Evolutionary conservation across 2,113 vertebrate genomes (phyloP), one percentile per base, ranked within the genome.

Genomic region (Polypterus senegalus): DNA sequence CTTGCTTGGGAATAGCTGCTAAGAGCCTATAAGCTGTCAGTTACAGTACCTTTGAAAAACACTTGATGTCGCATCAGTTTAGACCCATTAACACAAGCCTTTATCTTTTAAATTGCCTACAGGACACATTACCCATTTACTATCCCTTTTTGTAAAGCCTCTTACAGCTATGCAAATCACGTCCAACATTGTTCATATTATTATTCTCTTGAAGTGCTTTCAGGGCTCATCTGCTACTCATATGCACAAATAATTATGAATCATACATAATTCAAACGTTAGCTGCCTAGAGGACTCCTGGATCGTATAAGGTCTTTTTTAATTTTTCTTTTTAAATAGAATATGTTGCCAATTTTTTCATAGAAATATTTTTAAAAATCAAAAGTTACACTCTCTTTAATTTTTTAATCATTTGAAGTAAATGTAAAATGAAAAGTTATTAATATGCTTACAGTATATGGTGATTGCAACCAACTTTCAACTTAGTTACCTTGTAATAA

Each of bases 161-260:
- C 56, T 57, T 45, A 43, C 8, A 45, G 56, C 56, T 8, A 58
- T 58, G 56, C 56, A 58, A 58, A 58, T 58, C 56, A 58, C 27
- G 43, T 58, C 56, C 56, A 46, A 45, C 11, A n/a, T 45, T 45
- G 46, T 58, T 9, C 56, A 58, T 58, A 58, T 58, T 45, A 58
- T 58, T 44, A 58, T 7, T 58, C 56, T 58, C 56, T 45, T 58
- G 1, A 45, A 58, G 56, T 58, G 56, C 43, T 58, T 58, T 58
- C 56, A 58, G 43, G 56, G 56, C 56, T 58, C 56, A 58, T 58
- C 56, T 58, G n/a, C 56, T 58, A 44, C 27, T 58, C 56, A 58
- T 58, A 58, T 58, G 56, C 56, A 58, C 56, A 58, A 58, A 58
- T 58, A 58, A 58, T 58, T 58, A 58, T 58, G 56, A 58, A 58